Evolutionary conservation across 2,797 vertebrate genomes (phyloP).

Genomic region (Microhierax caerulescens): DNA sequence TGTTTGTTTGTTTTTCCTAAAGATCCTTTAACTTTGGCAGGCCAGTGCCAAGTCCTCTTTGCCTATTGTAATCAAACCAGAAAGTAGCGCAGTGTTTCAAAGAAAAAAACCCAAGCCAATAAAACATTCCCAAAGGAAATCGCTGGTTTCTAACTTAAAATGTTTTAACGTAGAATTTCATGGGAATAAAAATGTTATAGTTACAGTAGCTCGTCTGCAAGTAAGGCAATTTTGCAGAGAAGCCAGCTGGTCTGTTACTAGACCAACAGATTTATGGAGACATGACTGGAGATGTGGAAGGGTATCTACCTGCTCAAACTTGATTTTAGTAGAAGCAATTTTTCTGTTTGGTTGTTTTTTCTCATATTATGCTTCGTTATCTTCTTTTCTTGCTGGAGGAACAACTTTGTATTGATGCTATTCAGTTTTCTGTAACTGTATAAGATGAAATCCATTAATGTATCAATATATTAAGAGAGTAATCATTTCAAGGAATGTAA

Average conservation of each 20-base stretch:
- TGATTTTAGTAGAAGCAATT: rapidly evolving
- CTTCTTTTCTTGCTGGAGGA: not conserved
- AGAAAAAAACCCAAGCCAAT: not conserved
- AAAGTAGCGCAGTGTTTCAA: not conserved
- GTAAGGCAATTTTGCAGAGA: not conserved
- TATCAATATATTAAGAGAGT: rapidly evolving
- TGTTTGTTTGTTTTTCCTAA: not conserved
- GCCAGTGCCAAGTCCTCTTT: not conserved
- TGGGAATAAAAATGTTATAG: not conserved
- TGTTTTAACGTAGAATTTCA: not conserved
- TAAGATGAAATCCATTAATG: not conserved
- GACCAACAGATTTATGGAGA: rapidly evolving
- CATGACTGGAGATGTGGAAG: not conserved
- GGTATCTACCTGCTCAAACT: rapidly evolving
- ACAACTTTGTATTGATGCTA: not conserved
- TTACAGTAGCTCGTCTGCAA: not conserved
- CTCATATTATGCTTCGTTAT: rapidly evolving
- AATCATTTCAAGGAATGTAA: not conserved
- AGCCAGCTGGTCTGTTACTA: not conserved
- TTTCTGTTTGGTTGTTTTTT: not conserved
- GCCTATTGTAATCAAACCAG: not conserved
- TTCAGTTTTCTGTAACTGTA: not conserved
- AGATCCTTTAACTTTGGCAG: not conserved
- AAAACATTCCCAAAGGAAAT: not conserved
- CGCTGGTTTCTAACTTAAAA: not conserved